Evolutionary conservation across 2,888 invertebrate species (phyloP).

Genomic region (Coleophora flavipennella): DNA sequence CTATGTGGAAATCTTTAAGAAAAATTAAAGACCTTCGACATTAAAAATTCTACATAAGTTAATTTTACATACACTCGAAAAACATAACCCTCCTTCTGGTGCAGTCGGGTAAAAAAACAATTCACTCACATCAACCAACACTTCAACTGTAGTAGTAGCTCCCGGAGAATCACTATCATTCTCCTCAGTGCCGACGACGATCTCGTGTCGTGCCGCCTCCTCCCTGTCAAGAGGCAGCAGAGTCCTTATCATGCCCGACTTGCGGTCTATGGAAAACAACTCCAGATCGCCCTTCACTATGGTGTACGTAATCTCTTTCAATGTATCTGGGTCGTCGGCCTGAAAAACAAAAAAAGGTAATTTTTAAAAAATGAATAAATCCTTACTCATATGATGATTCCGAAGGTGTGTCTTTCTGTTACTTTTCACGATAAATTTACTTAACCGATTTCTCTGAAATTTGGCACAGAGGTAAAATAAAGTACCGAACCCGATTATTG

Average conservation of each 20-base stretch:
- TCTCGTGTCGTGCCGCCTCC: constrained; percentile 78
- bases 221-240: constrained; percentile 85
- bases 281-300: constrained; percentile 87
- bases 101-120: no score
- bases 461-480: no score
- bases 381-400: no score
- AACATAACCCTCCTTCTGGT: no score
- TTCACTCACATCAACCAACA: constrained; percentile 77
- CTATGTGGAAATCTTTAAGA: no score
- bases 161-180: constrained; percentile 79
- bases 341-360: constrained; percentile 33
- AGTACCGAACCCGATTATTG: no score
- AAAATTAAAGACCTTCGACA: no score
- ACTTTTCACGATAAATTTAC: no score
- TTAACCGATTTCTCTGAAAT: no score
- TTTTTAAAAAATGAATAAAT: neutral
- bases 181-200: constrained; percentile 87
- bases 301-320: constrained; percentile 85
- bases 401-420: no score
- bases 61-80: no score
- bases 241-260: constrained; percentile 84
- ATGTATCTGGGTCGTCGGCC: constrained; percentile 88
- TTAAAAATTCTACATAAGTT: no score
- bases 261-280: constrained; percentile 86
- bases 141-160: constrained; percentile 81